These are phyloP conservation scores for Nycteola revayana DNA, from an alignment of 2,888 invertebrate species.

Conservation along the genomic window DNA sequence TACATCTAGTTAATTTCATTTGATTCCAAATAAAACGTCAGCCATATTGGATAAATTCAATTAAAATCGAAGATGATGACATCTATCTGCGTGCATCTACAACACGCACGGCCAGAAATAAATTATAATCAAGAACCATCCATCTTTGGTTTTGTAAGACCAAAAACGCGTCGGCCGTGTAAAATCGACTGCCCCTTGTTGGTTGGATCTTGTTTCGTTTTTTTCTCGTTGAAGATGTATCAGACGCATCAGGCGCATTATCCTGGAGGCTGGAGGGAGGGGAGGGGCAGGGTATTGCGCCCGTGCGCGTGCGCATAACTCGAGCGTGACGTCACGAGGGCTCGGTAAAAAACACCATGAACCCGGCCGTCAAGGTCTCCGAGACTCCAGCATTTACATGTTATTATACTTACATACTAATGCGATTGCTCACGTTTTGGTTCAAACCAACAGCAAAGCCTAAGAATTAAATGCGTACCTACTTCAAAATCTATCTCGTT, in stretches of 20 bases:
- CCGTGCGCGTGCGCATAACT: slow-evolving; percentile 71
- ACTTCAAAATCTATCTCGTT: too few species aligned
- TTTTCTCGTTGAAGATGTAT: slow-evolving; percentile 72
- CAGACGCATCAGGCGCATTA: slow-evolving; percentile 71
- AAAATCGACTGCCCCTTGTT: slow-evolving; percentile 65
- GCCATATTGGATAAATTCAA: slow-evolving; percentile 19
- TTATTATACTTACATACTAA: slow-evolving; percentile 49
- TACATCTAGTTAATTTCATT: too few species aligned
- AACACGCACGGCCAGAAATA: slow-evolving; percentile 33
- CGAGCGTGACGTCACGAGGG: slow-evolving; percentile 67
- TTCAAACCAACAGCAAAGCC: slow-evolving; percentile 33
- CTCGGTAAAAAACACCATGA: slow-evolving; percentile 70
- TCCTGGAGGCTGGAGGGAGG: slow-evolving; percentile 63
- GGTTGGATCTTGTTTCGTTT: slow-evolving; percentile 64
- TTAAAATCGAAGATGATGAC: slow-evolving; percentile 6
- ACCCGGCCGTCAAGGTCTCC: slow-evolving; percentile 71
- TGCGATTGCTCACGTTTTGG: slow-evolving; percentile 43
- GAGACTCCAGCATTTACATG: slow-evolving; percentile 59
- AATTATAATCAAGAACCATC: slow-evolving; percentile 50
- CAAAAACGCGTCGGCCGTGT: slow-evolving; percentile 61
- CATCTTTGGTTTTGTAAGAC: slow-evolving; percentile 57
- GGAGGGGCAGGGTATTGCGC: slow-evolving; percentile 30
- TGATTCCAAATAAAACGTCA: too few species aligned
- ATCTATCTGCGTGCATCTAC: slow-evolving; percentile 9
- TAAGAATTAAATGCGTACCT: too few species aligned